These are phyloP conservation scores for Calosoma granatense DNA, from an alignment of 1,140 invertebrate species.

Conservation along the genomic window DNA sequence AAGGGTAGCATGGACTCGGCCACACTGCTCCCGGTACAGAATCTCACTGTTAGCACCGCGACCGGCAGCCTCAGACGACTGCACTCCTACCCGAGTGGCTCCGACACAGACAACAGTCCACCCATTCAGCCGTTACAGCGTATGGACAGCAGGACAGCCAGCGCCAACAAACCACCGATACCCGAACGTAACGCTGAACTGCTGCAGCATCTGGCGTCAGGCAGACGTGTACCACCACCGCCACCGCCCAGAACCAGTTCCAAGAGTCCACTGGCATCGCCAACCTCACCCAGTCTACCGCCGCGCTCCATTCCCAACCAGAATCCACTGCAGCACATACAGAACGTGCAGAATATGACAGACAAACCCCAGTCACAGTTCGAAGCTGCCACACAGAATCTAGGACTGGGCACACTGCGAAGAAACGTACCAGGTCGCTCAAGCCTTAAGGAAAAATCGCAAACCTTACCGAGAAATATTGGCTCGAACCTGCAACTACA, in stretches of 20 bases:
- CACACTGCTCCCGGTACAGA: slow-evolving; percentile 30
- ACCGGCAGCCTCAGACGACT: slow-evolving; percentile 52
- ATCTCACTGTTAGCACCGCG: slow-evolving; percentile 28
- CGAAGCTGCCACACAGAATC: slow-evolving; percentile 31
- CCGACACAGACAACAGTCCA: slow-evolving; percentile 59
- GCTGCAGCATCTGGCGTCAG: slow-evolving; percentile 47
- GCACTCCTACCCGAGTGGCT: slow-evolving; percentile 64
- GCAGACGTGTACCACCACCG: slow-evolving; percentile 71
- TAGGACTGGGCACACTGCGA: slow-evolving; percentile 29
- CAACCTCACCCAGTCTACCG: slow-evolving; percentile 53
- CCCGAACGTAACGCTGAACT: slow-evolving; percentile 66
- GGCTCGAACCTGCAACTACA: slow-evolving; percentile 31
- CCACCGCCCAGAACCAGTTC: slow-evolving; percentile 75
- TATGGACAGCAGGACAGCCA: slow-evolving; percentile 31
- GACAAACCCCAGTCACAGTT: slow-evolving; percentile 29
- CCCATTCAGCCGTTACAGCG: slow-evolving; percentile 43
- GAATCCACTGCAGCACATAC: slow-evolving; percentile 30
- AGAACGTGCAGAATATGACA: slow-evolving; percentile 30
- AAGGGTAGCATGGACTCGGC: slow-evolving; percentile 45
- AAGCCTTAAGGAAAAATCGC: slow-evolving; percentile 31
- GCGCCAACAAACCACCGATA: slow-evolving; percentile 57
- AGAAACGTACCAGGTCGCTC: slow-evolving; percentile 29
- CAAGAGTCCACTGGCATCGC: slow-evolving; percentile 69
- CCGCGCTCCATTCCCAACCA: slow-evolving; percentile 35
- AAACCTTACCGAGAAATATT: slow-evolving; percentile 32